A percentile compares a stretch with the other conserved stretches of the same genome.
phyloP scores from a whole-genome alignment of 2,888 invertebrate genomes.

The Eugnorisma glareosa region DNA sequence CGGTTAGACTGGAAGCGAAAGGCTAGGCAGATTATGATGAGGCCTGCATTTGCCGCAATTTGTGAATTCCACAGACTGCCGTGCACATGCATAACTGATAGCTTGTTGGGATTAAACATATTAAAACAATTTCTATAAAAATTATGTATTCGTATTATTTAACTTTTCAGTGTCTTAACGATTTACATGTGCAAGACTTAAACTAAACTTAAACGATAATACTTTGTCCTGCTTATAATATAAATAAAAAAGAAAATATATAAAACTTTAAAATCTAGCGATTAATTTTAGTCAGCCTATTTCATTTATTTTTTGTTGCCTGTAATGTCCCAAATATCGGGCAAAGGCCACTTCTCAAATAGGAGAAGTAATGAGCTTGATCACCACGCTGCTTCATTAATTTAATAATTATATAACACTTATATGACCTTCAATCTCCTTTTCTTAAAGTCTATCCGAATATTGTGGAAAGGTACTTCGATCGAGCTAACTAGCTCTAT shows the following conservation, averaged over 20 bases:
- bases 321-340: no score
- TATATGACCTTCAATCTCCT: not conserved
- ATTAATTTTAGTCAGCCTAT: conserved; percentile 2
- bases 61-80: not conserved
- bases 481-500: no score
- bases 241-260: not conserved
- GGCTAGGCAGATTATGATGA: no score
- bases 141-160: not conserved
- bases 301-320: not conserved
- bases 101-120: not conserved
- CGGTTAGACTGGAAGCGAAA: no score
- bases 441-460: not conserved
- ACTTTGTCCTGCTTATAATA: not conserved
- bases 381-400: not conserved
- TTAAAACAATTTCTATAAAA: not conserved
- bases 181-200: not conserved
- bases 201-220: conserved; percentile 1
- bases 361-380: no score
- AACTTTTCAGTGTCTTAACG: not conserved
- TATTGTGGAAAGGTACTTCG: not conserved
- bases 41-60: no score
- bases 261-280: not conserved
- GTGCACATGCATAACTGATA: not conserved
- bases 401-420: not conserved
- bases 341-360: no score